These are phyloP conservation scores for Spinibarbus caldwelli DNA, from an alignment of 2,797 vertebrate species.

Conservation along the genomic window DNA sequence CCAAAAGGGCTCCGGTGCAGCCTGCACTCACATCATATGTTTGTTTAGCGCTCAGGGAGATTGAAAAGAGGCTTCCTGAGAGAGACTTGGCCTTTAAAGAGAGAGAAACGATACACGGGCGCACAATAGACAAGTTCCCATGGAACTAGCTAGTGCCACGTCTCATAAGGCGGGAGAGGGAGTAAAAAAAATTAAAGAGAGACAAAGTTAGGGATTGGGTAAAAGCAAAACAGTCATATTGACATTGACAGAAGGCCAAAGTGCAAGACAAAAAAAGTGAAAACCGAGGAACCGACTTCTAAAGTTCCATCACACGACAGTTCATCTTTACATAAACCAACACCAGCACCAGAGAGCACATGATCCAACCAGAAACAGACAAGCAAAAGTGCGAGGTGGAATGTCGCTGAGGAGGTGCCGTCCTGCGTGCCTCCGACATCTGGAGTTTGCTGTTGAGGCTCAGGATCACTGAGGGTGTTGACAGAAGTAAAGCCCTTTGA, in stretches of 20 bases:
- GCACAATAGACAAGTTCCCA: slow-evolving; percentile 44
- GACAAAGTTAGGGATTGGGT: slow-evolving; percentile 18
- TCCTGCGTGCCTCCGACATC: slow-evolving; percentile 39
- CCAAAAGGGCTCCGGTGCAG: slow-evolving; percentile 37
- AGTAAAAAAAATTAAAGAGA: slow-evolving; percentile 8
- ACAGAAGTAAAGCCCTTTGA: slow-evolving; percentile 49
- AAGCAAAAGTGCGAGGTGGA: slow-evolving; percentile 47
- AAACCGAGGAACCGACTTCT: slow-evolving; percentile 28
- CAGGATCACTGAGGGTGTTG: slow-evolving; percentile 46
- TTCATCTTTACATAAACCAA: slow-evolving; percentile 36
- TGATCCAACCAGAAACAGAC: slow-evolving; percentile 49
- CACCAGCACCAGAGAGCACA: slow-evolving; percentile 25
- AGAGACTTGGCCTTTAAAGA: slow-evolving; percentile 50
- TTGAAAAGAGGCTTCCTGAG: slow-evolving; percentile 50
- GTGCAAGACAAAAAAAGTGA: slow-evolving; percentile 15
- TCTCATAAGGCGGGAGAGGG: slow-evolving; percentile 15
- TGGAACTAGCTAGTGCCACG: slow-evolving; percentile 37
- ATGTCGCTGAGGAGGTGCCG: slow-evolving; percentile 37
- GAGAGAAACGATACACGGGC: slow-evolving; percentile 15
- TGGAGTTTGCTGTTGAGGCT: slow-evolving; percentile 28
- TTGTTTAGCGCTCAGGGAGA: slow-evolving; percentile 56
- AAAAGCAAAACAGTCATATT: slow-evolving; percentile 64
- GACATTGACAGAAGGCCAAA: slow-evolving; percentile 37
- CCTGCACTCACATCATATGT: slow-evolving; percentile 54
- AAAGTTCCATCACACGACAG: slow-evolving; percentile 31